Evolutionary conservation across 2,113 vertebrate species (phyloP).

Genomic region (Solea solea): DNA sequence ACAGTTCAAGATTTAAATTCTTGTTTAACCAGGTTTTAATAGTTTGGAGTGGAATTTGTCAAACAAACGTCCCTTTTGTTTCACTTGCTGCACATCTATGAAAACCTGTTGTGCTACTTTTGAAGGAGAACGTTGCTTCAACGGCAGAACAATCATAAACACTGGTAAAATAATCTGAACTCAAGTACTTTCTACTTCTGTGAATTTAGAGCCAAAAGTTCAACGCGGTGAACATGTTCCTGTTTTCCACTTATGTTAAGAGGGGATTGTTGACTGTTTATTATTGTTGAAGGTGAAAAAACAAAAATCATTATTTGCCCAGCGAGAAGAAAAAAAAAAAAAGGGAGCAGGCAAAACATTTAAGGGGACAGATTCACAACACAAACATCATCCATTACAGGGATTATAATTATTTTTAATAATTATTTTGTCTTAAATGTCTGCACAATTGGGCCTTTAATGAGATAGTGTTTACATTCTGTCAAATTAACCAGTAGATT

Average conservation of each 20-base stretch:
- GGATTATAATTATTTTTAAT: no score
- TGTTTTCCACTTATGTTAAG: slow-evolving; percentile 14
- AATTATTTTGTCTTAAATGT: no score
- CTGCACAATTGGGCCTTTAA: no score
- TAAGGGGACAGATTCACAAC: no score
- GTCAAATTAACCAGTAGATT: no score
- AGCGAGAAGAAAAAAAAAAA: no score
- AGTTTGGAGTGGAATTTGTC: not conserved
- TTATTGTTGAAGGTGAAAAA: no score
- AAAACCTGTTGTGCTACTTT: not conserved
- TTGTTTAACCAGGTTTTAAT: not conserved
- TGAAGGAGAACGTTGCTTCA: not conserved
- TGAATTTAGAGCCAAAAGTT: slow-evolving; percentile 6
- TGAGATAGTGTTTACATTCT: no score
- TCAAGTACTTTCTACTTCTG: not conserved
- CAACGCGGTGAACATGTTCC: slow-evolving; percentile 39
- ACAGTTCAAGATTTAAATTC: not conserved
- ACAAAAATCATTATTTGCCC: no score
- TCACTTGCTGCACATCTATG: not conserved
- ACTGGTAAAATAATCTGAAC: not conserved
- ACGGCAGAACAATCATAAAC: slow-evolving; percentile 7
- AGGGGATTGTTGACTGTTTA: not conserved
- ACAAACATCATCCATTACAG: no score
- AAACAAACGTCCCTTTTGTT: not conserved
- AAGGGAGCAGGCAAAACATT: no score